These are phyloP conservation scores for Ctenoplectra terminalis DNA, from an alignment of 1,140 invertebrate species.

Conservation along the genomic window DNA sequence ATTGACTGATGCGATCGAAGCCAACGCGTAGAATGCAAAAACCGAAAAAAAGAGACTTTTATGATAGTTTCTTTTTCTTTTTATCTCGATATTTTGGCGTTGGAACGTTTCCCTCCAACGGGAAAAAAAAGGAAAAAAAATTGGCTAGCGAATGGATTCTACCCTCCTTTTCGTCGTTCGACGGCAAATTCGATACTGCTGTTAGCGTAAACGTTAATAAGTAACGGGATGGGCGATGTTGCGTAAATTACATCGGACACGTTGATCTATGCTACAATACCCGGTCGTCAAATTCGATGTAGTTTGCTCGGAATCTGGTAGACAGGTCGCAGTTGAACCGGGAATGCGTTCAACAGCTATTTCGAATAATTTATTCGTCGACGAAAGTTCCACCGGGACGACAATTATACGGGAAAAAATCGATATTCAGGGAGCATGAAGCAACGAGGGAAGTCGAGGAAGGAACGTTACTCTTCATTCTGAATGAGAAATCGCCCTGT, in stretches of 20 bases:
- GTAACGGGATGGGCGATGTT: constrained; percentile 36
- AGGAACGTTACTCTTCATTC: constrained; percentile 51
- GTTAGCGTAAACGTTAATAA: constrained; percentile 44
- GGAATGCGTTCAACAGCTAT: constrained; percentile 5
- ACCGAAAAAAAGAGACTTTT: not conserved
- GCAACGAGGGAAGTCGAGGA: not conserved
- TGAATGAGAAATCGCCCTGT: constrained; percentile 49
- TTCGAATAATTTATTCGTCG: constrained; percentile 1
- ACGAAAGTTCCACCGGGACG: not conserved
- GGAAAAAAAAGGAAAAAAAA: too few species aligned
- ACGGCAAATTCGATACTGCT: too few species aligned
- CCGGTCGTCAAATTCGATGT: constrained; percentile 46
- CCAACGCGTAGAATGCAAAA: not conserved
- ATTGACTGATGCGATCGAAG: constrained; percentile 34
- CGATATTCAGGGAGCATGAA: not conserved
- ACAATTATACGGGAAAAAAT: not conserved
- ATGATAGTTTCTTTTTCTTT: not conserved
- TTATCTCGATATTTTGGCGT: not conserved
- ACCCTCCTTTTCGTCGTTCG: too few species aligned
- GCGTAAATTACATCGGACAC: constrained; percentile 33
- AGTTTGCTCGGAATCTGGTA: constrained; percentile 36
- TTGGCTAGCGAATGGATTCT: not conserved
- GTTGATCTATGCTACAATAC: constrained; percentile 33
- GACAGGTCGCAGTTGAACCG: not conserved
- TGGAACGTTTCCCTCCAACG: not conserved